phyloP scores from a whole-genome alignment of 2,888 invertebrate genomes.

The Eumacrocentrus americanus region DNA sequence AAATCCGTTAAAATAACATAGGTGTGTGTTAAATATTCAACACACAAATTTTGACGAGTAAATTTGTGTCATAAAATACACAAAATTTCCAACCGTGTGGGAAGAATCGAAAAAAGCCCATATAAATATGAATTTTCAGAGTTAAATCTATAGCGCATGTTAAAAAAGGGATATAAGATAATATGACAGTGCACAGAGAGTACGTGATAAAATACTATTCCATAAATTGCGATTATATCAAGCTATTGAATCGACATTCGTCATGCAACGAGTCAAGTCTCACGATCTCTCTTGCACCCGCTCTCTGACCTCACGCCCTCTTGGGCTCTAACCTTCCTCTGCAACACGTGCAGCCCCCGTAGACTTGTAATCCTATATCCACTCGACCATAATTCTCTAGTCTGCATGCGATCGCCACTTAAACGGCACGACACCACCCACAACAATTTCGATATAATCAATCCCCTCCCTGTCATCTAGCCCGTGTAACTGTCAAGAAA shows the following conservation, averaged over 20 bases:
- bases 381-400: conserved; percentile 55
- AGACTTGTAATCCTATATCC: conserved; percentile 49
- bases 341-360: conserved; percentile 24
- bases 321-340: conserved; percentile 3
- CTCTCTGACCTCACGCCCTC: conserved; percentile 9
- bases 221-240: conserved; percentile 53
- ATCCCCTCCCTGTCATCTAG: conserved; percentile 10
- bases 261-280: conserved; percentile 48
- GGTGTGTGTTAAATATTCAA: too few relatives aligned
- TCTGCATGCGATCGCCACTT: conserved; percentile 56
- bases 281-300: conserved; percentile 41
- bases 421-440: conserved; percentile 50
- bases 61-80: too few relatives aligned
- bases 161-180: not conserved
- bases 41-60: too few relatives aligned
- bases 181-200: too few relatives aligned
- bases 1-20: too few relatives aligned
- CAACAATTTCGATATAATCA: conserved; percentile 33
- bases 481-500: too few relatives aligned
- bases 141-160: not conserved
- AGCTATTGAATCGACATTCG: conserved; percentile 57
- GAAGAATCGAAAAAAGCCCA: too few relatives aligned
- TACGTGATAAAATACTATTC: conserved; percentile 30
- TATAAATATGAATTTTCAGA: too few relatives aligned
- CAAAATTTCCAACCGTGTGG: too few relatives aligned